Base-by-base conservation (phyloP, 2,888 invertebrate genomes). In the Drosophila pullipes region DNA sequence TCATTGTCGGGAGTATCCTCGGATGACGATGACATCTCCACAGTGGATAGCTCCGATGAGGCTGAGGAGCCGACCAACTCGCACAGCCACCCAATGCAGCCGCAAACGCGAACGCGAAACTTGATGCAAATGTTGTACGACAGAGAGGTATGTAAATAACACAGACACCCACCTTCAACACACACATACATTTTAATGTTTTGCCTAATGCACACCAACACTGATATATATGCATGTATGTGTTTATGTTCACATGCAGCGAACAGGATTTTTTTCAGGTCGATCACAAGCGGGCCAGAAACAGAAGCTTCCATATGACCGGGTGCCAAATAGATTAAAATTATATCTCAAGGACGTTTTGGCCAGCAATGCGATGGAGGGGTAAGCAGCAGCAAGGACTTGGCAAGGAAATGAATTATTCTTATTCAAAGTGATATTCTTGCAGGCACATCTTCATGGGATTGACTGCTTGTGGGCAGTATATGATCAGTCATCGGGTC, bases 381-480 rank as follows among this genome's bases (percentile, higher is more conserved):
- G 93, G 93, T 93, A 69, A 85, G 87, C 69, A 31, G 7, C 10
- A 31, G 35, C 30, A n/a, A 22, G 13, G 2, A 44, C 16, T 39
- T 9, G 5, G n/a, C 28, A 9, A 22, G 9, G 4, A 30, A 9
- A 6, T 5, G 1, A 9, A 37, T 13, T n/a, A 0, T 22, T 58
- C 50, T 54, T 44, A 31, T 25, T 33, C 22, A 49, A 52, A 49
- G 9, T 28, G 5, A 18, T 31, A 39, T 30, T 52, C 60, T 94
- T 94, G 28, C 85, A 97, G 98, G 81, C 98, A 98, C 93, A 96
- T 98, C 78, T 97, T 98, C 92, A 97, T 99, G 96, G 99, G 99
- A 10, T 96, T 98, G 91, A 97, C 98, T n/a, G 96, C 97, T 86
- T 98, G 98, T 93, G 98, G 98, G 18, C 97, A 97, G 94, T 98